Evolutionary conservation across 2,888 invertebrate genomes (phyloP).

Genomic region (Eristalis intricaria): DNA sequence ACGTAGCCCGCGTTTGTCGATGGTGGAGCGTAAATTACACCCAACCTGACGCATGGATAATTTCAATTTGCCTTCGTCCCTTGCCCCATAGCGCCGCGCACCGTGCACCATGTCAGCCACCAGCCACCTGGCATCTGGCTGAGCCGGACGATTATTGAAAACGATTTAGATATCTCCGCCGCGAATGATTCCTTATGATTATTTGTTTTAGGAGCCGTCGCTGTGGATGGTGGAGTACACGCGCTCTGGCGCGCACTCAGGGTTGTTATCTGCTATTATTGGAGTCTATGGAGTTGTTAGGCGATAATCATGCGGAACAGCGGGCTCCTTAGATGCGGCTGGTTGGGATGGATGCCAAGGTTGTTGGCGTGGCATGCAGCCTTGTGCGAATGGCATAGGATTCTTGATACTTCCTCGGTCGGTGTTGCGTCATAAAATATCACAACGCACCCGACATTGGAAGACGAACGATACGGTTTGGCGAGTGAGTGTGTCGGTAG

Average conservation of each 20-base stretch:
- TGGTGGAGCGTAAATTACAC: slow-evolving; percentile 48
- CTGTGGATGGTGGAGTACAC: neutral
- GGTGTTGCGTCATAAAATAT: slow-evolving; percentile 53
- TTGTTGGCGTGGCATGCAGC: slow-evolving; percentile 40
- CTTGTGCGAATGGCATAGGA: slow-evolving; percentile 44
- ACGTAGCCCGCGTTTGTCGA: slow-evolving; percentile 30
- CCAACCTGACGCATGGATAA: slow-evolving; percentile 47
- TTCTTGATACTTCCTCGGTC: slow-evolving; percentile 18
- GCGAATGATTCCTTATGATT: slow-evolving; percentile 60
- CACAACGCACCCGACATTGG: neutral
- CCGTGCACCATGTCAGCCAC: neutral
- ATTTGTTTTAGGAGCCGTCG: slow-evolving; percentile 49
- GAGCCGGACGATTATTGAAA: slow-evolving; percentile 47
- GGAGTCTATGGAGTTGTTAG: slow-evolving; percentile 67
- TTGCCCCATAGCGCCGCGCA: neutral
- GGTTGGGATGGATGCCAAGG: slow-evolving; percentile 55
- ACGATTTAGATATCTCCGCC: slow-evolving; percentile 49
- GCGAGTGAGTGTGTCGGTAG: neutral
- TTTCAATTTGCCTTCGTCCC: slow-evolving; percentile 19
- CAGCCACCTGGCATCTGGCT: neutral
- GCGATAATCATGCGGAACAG: slow-evolving; percentile 62
- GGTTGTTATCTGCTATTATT: slow-evolving; percentile 59
- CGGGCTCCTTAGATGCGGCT: slow-evolving; percentile 64
- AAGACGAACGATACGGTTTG: slow-evolving; percentile 4
- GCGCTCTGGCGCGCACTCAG: slow-evolving; percentile 12